A percentile compares a stretch with the other conserved stretches of the same genome.
Conservation (phyloP, 2,888 invertebrate genomes). For the Thymelicus lineola region DNA sequence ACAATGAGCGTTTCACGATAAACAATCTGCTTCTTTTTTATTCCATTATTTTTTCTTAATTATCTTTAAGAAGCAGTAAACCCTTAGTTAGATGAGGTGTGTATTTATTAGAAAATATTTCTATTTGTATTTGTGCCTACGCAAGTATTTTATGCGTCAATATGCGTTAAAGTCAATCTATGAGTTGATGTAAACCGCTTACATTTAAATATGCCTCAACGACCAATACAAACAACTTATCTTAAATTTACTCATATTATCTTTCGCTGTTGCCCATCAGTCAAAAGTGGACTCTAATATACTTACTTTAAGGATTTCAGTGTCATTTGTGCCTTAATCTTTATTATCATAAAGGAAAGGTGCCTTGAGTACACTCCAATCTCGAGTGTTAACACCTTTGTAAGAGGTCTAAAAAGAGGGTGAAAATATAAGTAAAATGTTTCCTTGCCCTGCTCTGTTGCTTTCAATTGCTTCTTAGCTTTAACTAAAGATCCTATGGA, state of each 20-base stretch:
- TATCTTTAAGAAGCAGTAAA: no score
- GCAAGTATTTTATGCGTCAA: no score
- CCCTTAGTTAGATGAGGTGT: no score
- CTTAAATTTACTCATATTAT: not conserved
- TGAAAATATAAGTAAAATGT: not conserved
- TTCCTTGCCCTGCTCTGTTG: not conserved
- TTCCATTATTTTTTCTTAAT: no score
- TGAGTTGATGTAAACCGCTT: not conserved
- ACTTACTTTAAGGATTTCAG: not conserved
- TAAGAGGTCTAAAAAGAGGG: not conserved
- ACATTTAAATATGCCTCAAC: not conserved
- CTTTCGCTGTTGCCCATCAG: not conserved
- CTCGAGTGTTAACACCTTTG: conserved; percentile 5
- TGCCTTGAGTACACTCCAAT: not conserved
- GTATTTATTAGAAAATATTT: no score
- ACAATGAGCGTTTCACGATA: no score
- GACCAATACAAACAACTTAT: not conserved
- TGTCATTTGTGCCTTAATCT: conserved; percentile 3
- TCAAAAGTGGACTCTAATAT: not conserved
- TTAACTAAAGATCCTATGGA: not conserved
- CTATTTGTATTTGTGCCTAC: no score
- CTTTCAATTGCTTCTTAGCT: conserved; percentile 1
- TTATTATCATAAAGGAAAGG: conserved; percentile 13
- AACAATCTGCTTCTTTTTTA: no score
- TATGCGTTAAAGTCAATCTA: no score